Evolutionary conservation across 2,797 vertebrate genomes (phyloP).

Genomic region (Protosalanx chinensis): DNA sequence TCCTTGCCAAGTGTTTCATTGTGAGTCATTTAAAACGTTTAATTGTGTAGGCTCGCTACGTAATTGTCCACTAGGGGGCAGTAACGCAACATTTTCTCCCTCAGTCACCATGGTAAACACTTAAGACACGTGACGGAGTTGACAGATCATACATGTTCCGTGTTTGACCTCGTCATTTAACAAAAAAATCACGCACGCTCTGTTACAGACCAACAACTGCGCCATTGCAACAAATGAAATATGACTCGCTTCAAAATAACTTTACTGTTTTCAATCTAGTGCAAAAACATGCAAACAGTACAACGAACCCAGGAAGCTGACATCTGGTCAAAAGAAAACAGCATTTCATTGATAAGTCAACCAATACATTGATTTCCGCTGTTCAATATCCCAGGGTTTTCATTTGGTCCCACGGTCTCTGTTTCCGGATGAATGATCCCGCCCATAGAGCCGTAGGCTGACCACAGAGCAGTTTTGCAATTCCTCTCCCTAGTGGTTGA

Average conservation of each 20-base stretch:
- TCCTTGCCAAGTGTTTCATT: constrained; percentile 6
- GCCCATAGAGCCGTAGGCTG: constrained; percentile 20
- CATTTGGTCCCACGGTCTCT: constrained; percentile 34
- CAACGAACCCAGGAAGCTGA: constrained; percentile 26
- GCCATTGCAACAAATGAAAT: not conserved
- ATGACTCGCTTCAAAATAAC: constrained; percentile 56
- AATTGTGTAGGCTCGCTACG: not conserved
- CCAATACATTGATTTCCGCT: constrained; percentile 22
- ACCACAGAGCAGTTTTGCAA: not conserved
- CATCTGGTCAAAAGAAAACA: constrained; percentile 28
- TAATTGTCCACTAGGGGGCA: constrained; percentile 48
- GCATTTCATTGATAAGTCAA: not conserved
- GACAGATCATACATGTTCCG: no score
- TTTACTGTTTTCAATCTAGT: constrained; percentile 58
- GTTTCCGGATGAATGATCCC: constrained; percentile 13
- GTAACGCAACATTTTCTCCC: constrained; percentile 5
- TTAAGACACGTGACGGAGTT: no score
- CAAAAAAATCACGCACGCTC: not conserved
- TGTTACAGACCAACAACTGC: no score
- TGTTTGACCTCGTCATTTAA: not conserved
- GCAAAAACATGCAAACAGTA: constrained; percentile 71
- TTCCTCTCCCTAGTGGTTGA: not conserved
- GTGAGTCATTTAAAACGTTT: not conserved
- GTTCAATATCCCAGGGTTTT: constrained; percentile 6
- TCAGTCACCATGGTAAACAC: no score